Evolutionary conservation across 2,113 vertebrate species (phyloP).

Genomic region (Ancistrus triradiatus): DNA sequence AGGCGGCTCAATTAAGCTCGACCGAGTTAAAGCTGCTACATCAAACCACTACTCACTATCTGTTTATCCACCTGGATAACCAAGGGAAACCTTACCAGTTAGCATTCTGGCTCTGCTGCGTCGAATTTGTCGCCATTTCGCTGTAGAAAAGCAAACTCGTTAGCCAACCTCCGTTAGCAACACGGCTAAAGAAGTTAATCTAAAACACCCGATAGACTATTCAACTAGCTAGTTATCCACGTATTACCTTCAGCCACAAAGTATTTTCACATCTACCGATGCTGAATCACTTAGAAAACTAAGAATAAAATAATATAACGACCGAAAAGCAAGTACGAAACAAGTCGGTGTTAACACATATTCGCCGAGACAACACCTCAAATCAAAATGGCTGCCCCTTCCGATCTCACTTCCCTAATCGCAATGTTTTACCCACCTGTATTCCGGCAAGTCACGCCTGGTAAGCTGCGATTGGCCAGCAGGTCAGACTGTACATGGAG

Average conservation of each 20-base stretch:
- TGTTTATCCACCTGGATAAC: background rate
- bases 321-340: background rate
- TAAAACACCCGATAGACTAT: conserved; percentile 28
- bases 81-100: conserved; percentile 63
- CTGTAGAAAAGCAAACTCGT: conserved; percentile 24
- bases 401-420: too few relatives aligned
- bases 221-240: too few relatives aligned
- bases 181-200: conserved; percentile 31
- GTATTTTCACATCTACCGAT: too few relatives aligned
- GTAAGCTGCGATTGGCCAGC: too few relatives aligned
- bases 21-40: too few relatives aligned
- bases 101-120: conserved; percentile 54
- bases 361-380: conserved; percentile 22
- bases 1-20: too few relatives aligned
- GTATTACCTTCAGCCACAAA: too few relatives aligned
- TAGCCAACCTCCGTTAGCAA: conserved; percentile 17
- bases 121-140: conserved; percentile 75
- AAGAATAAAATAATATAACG: background rate
- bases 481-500: too few relatives aligned
- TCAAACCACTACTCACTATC: too few relatives aligned
- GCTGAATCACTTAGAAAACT: too few relatives aligned
- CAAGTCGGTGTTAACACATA: background rate
- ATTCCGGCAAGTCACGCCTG: too few relatives aligned
- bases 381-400: conserved; percentile 41
- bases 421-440: too few relatives aligned